phyloP scores from a whole-genome alignment of 92 coral and sea anemone genomes.

The Bergia puertoricense region DNA sequence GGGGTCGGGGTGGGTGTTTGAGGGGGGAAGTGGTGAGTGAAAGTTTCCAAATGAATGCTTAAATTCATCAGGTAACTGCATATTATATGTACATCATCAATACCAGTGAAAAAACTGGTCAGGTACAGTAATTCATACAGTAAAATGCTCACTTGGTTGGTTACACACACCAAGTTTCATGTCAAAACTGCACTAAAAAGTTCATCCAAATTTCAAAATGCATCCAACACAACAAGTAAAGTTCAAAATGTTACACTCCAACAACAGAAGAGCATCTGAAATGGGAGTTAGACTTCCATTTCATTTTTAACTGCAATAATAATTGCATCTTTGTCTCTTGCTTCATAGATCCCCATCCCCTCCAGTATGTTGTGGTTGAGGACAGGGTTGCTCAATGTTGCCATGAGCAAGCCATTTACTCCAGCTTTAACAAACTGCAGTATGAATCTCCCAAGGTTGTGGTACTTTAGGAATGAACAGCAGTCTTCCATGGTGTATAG shows the following conservation, averaged over 20 bases:
- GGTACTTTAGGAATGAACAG: conserved; percentile 48
- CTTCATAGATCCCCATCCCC: conserved; percentile 54
- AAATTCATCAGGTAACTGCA: too few species aligned
- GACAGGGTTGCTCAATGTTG: conserved; percentile 48
- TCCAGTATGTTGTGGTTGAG: conserved; percentile 47
- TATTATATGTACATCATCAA: too few species aligned
- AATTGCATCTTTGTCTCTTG: conserved; percentile 29
- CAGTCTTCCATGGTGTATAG: conserved; percentile 43
- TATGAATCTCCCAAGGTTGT: conserved; percentile 43
- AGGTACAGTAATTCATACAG: too few species aligned
- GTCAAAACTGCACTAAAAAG: too few species aligned
- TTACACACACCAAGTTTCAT: too few species aligned
- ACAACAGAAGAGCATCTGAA: not conserved
- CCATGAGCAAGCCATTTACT: conserved; percentile 57
- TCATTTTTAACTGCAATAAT: conserved; percentile 43
- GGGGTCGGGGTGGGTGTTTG: too few species aligned
- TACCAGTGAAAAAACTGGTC: too few species aligned
- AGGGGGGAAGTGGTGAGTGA: too few species aligned
- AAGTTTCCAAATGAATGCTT: too few species aligned
- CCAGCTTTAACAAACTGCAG: conserved; percentile 55
- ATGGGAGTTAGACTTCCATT: not conserved
- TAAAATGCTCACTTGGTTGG: too few species aligned
- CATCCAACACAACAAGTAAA: conserved; percentile 7
- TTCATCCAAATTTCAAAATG: not conserved
- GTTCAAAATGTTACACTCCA: not conserved